Conservation (phyloP, 1,140 invertebrate genomes). For the Drosophila sp. region DNA sequence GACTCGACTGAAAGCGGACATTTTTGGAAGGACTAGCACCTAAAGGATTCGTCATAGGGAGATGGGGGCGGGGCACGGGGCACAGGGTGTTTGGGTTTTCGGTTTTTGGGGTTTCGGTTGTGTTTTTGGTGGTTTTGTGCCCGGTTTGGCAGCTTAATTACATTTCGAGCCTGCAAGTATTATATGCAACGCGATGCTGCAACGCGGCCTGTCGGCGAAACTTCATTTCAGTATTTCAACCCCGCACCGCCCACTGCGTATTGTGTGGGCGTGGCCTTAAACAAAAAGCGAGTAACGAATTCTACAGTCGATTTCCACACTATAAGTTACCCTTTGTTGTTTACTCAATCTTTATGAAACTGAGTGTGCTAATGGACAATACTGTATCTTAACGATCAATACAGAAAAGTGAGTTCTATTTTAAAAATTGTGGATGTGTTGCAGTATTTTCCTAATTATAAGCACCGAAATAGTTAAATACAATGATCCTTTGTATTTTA, state of each 20-base stretch:
- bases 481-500: not conserved
- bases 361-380: too few species aligned
- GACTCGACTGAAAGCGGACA: not conserved
- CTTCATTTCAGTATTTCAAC: slow-evolving; percentile 35
- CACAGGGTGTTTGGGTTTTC: too few species aligned
- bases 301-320: too few species aligned
- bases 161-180: slow-evolving; percentile 79
- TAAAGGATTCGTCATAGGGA: too few species aligned
- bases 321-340: too few species aligned
- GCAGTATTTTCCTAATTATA: too few species aligned
- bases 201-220: slow-evolving; percentile 32
- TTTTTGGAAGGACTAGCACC: not conserved
- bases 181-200: slow-evolving; percentile 59
- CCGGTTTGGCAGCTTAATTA: slow-evolving; percentile 76
- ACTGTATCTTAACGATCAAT: too few species aligned
- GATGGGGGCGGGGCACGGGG: too few species aligned
- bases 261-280: slow-evolving; percentile 31
- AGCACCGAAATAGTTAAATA: too few species aligned
- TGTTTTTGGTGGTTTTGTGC: slow-evolving; percentile 26
- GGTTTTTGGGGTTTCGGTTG: slow-evolving; percentile 46
- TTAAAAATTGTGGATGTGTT: too few species aligned
- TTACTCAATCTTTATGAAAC: too few species aligned
- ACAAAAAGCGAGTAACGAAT: not conserved
- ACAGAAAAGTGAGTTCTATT: too few species aligned
- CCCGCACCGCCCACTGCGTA: not conserved